phyloP scores from a whole-genome alignment of 2,888 invertebrate genomes.

The Dasysyrphus tricinctus region DNA sequence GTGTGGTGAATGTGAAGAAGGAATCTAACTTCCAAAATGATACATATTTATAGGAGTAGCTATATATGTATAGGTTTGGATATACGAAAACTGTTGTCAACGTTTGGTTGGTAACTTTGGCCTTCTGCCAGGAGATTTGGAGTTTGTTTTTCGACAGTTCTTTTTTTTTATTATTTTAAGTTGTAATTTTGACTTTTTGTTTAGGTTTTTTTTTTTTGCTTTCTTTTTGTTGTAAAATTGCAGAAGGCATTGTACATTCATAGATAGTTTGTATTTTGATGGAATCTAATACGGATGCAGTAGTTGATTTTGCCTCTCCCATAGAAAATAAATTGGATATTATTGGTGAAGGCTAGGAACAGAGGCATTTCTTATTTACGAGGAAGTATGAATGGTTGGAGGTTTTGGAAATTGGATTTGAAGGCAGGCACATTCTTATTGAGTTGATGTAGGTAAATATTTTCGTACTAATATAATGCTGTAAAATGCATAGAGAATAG shows the following conservation, averaged over 20 bases:
- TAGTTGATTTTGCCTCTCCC: constrained; percentile 56
- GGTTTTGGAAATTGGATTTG: constrained; percentile 12
- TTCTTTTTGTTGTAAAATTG: constrained; percentile 21
- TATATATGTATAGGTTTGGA: neutral
- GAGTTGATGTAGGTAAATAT: neutral
- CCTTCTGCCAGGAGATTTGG: constrained; percentile 60
- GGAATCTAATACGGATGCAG: constrained; percentile 53
- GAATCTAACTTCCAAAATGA: constrained; percentile 47
- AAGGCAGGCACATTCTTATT: neutral
- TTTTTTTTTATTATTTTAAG: constrained; percentile 28
- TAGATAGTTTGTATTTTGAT: constrained; percentile 64
- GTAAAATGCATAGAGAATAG: too few relatives aligned
- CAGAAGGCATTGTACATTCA: constrained; percentile 57
- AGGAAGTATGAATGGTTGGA: constrained; percentile 24
- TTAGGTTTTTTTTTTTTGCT: neutral
- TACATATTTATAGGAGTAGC: constrained; percentile 40
- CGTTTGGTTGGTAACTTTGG: constrained; percentile 64
- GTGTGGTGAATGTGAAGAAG: constrained; percentile 33
- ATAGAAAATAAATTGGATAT: constrained; percentile 50
- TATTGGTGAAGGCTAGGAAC: constrained; percentile 24
- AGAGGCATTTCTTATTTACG: constrained; percentile 65
- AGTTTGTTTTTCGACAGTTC: constrained; percentile 13
- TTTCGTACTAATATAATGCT: too few relatives aligned
- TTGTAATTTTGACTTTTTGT: constrained; percentile 14
- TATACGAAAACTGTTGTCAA: constrained; percentile 51